phyloP scores from a whole-genome alignment of 2,113 vertebrate genomes.

The Lagopus muta region DNA sequence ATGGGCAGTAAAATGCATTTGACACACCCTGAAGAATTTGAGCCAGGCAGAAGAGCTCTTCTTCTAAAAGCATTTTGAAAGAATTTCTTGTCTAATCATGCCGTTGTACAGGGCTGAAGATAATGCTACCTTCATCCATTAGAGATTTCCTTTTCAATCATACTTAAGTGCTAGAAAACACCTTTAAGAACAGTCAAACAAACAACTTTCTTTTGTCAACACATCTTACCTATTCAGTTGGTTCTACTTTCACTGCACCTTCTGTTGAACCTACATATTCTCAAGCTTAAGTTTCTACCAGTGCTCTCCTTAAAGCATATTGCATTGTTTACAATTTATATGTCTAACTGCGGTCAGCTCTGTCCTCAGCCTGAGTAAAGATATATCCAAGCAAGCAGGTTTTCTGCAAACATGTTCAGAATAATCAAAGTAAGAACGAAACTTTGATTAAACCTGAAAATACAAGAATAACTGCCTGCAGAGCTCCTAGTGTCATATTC shows the following conservation, averaged over 20 bases:
- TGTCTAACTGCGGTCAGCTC: neutral
- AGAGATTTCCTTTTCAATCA: neutral
- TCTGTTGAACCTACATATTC: neutral
- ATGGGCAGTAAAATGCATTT: neutral
- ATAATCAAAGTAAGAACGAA: neutral
- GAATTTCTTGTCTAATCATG: neutral
- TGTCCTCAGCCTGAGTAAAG: neutral
- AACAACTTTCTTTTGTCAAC: neutral
- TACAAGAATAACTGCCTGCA: neutral
- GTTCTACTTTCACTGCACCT: neutral
- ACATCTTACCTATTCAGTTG: neutral
- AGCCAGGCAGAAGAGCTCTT: neutral
- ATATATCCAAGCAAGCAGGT: neutral
- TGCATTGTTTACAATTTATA: neutral
- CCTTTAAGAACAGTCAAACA: neutral
- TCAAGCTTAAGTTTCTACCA: neutral
- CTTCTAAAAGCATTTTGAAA: neutral
- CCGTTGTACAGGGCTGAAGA: neutral
- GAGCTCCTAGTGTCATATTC: neutral
- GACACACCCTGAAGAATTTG: neutral
- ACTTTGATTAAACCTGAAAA: neutral
- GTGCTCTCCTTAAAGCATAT: neutral
- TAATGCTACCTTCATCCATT: neutral
- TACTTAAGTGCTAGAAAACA: neutral
- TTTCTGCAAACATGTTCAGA: neutral